phyloP scores from a whole-genome alignment of 2,113 vertebrate species.

The Monopterus albus region DNA sequence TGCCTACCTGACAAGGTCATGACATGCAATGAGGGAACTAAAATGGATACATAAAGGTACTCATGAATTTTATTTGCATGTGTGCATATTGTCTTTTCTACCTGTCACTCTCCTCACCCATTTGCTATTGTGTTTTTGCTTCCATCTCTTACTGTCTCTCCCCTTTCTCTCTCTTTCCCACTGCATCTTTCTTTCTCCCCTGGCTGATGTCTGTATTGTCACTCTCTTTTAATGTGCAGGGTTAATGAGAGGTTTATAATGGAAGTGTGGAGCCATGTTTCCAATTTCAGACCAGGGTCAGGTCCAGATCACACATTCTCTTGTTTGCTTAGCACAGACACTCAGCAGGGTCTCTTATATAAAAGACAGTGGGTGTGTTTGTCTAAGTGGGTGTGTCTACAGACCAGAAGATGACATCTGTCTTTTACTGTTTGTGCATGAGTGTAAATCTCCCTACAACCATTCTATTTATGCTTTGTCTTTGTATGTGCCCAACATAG shows the following conservation, averaged over 20 bases:
- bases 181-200: not conserved
- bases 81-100: not conserved
- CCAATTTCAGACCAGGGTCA: conserved; percentile 48
- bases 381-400: conserved; percentile 5
- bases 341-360: conserved; percentile 26
- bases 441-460: not conserved
- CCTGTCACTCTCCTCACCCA: not conserved
- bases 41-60: not conserved
- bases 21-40: not conserved
- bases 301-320: conserved; percentile 52
- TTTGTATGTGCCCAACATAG: not conserved
- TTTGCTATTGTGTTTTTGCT: not conserved
- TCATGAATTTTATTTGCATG: not conserved
- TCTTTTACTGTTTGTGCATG: not conserved
- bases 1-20: conserved; percentile 24
- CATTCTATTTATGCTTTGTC: not conserved
- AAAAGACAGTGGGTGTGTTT: conserved; percentile 24
- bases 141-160: not conserved
- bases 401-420: not conserved
- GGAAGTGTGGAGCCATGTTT: conserved; percentile 21
- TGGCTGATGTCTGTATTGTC: conserved; percentile 1
- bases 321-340: conserved; percentile 13
- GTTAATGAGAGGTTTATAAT: conserved; percentile 19
- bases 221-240: conserved; percentile 9
- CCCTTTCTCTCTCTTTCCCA: not conserved